These are phyloP conservation scores for Carlito syrichta DNA, from an alignment of 2,113 vertebrate species.

Conservation along the genomic window DNA sequence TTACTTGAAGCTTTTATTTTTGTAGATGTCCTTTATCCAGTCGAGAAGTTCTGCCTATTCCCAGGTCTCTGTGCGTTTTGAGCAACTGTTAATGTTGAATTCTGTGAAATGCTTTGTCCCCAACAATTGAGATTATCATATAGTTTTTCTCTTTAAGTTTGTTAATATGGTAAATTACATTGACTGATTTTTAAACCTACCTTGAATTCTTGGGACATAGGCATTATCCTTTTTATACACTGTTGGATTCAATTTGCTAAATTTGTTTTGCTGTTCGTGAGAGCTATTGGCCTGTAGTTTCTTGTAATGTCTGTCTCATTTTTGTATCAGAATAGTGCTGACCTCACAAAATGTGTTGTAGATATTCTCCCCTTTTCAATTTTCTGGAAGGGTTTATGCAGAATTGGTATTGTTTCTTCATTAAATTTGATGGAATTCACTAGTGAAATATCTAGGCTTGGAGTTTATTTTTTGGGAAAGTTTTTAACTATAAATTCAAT, in stretches of 20 bases:
- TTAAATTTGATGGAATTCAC: not conserved
- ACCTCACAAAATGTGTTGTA: not conserved
- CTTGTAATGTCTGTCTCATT: not conserved
- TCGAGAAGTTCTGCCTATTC: not conserved
- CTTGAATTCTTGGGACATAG: not conserved
- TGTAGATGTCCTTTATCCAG: not conserved
- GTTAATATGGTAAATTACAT: not conserved
- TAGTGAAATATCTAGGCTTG: not conserved
- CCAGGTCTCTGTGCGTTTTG: not conserved
- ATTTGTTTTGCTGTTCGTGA: not conserved
- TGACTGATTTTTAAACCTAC: not conserved
- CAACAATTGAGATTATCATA: not conserved
- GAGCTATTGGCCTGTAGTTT: not conserved
- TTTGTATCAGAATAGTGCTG: not conserved
- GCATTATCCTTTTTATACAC: not conserved
- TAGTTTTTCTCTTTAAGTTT: not conserved
- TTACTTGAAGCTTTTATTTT: not conserved
- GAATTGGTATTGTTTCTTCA: not conserved
- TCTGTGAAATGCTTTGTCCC: not conserved
- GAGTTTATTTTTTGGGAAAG: not conserved
- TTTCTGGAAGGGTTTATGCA: not conserved
- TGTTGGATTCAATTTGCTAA: not conserved
- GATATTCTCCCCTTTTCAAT: not conserved
- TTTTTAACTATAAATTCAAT: not conserved
- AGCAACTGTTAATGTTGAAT: not conserved